Base-by-base conservation (phyloP, 1,140 invertebrate species). In the Eciton burchellii region DNA sequence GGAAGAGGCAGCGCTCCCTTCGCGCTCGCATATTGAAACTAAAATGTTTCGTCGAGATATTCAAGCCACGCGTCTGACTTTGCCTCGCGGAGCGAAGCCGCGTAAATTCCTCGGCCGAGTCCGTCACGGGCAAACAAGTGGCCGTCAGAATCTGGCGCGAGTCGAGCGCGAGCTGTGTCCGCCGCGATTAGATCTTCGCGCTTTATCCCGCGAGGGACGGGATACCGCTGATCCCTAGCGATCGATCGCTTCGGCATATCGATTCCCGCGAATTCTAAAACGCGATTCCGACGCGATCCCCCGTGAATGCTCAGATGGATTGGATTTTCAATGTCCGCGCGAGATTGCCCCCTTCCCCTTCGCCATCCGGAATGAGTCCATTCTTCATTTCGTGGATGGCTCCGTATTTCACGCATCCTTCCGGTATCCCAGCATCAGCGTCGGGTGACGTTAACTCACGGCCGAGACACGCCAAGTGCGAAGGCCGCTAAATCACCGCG, bases 1-100 rank as follows among this genome's bases (percentile, higher is more conserved):
- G 21, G 26, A 56, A 79, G 24, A 70, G n/a, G n/a, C 70, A 79
- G 14, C 74, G 56, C 35, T 79, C 12, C 16, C 16, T 26, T 1
- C 19, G 3, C 29, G 11, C 57, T 41, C 54, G n/a, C 11, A 14
- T 49, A n/a, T 35, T 49, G 19, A 74, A 74, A 74, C 57, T 79
- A 70, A 70, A 70, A 68, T 68, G 45, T 70, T 79, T 70, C 49
- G 5, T 24, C 29, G 41, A 77, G 43, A 66, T 68, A 77, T 77
- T 77, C 21, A 35, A 19, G 43, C 57, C 9, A 76, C 35, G 47
- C 49, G 43, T 43, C 74, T 43, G 21, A 56, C 21, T 77, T 65
- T 5, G 26, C 47, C 21, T 52, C 14, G 43, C 62, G 47, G n/a
- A 77, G 24, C 24, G 19, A 77, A 76, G 54, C 54, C 21, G n/a